Evolutionary conservation across 1,140 invertebrate genomes (phyloP).

Genomic region (Saccostrea glomerata): DNA sequence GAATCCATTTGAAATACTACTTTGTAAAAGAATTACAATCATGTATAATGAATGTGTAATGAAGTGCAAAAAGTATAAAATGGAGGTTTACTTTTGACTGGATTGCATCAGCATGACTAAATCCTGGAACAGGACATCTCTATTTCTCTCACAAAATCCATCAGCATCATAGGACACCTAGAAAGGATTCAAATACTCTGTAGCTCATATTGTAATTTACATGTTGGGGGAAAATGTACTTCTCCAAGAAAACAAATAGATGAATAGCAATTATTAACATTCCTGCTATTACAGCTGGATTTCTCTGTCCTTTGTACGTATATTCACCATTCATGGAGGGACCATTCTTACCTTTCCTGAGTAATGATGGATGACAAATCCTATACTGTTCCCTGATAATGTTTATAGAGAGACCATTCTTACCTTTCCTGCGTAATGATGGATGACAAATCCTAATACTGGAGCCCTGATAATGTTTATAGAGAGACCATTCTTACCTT

Average conservation of each 20-base stretch:
- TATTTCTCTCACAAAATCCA: constrained; percentile 89
- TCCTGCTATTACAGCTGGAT: too few species aligned
- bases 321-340: not conserved
- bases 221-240: too few species aligned
- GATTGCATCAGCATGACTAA: constrained; percentile 87
- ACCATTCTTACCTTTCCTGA: not conserved
- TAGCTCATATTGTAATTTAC: too few species aligned
- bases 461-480: too few species aligned
- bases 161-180: constrained; percentile 85
- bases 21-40: too few species aligned
- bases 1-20: too few species aligned
- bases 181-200: not conserved
- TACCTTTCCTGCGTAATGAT: constrained; percentile 8
- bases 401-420: not conserved
- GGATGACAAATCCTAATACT: not conserved
- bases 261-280: too few species aligned
- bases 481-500: constrained; percentile 73
- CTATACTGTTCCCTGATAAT: not conserved
- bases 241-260: constrained; percentile 25
- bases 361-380: not conserved
- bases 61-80: too few species aligned
- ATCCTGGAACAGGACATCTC: constrained; percentile 87
- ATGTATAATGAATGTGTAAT: too few species aligned
- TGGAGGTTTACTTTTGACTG: constrained; percentile 83
- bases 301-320: too few species aligned